Conservation (phyloP, 2,888 invertebrate genomes). For the Galeopsomyia nigrocyanea region DNA sequence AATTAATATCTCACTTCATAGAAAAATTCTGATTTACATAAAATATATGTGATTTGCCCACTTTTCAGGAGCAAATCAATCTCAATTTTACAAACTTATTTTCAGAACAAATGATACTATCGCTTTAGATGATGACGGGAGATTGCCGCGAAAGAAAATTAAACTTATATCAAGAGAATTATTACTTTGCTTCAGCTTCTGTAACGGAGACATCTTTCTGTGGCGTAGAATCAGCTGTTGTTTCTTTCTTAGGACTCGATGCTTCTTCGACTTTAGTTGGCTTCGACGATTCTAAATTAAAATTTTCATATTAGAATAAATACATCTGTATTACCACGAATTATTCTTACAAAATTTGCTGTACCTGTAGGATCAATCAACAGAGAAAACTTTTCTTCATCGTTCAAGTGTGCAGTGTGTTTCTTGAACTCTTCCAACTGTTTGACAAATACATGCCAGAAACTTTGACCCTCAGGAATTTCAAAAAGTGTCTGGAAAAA, state of each 20-base stretch:
- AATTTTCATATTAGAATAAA: neutral
- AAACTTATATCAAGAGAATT: conserved; percentile 18
- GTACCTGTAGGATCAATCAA: conserved; percentile 75
- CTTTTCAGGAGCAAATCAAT: conserved; percentile 22
- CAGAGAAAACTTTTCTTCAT: conserved; percentile 74
- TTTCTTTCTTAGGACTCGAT: conserved; percentile 21
- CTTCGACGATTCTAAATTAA: conserved; percentile 21
- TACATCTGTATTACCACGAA: neutral
- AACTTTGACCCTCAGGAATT: conserved; percentile 75
- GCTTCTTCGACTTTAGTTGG: neutral
- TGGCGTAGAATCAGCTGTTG: conserved; percentile 7
- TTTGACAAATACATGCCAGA: conserved; percentile 81
- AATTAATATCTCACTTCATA: conserved; percentile 16
- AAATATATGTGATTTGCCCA: conserved; percentile 29
- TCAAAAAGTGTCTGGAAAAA: conserved; percentile 74
- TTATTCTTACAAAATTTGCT: conserved; percentile 9
- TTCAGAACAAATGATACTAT: conserved; percentile 16
- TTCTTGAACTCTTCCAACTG: conserved; percentile 78
- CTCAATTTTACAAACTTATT: conserved; percentile 26
- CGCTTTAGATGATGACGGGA: conserved; percentile 23
- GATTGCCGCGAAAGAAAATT: conserved; percentile 20
- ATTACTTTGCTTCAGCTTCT: conserved; percentile 38
- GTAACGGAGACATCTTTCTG: conserved; percentile 19
- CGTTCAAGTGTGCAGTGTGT: conserved; percentile 74
- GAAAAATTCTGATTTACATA: conserved; percentile 26